phyloP scores from a whole-genome alignment of 2,888 invertebrate species.

The Orgyia antiqua region DNA sequence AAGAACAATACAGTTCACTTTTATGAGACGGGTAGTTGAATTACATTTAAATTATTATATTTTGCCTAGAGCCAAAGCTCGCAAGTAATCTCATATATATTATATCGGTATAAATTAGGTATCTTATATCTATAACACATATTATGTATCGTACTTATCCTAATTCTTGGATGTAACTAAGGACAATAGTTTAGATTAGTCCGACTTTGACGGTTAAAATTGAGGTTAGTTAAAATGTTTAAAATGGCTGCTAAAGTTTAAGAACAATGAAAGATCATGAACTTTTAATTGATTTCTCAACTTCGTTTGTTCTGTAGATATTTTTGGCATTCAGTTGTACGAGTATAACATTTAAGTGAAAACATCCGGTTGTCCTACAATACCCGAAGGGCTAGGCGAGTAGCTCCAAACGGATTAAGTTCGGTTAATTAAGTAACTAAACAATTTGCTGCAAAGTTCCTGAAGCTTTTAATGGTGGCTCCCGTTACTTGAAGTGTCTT shows the following conservation, averaged over 20 bases:
- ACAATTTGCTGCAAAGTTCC: conserved; percentile 17
- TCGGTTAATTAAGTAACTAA: conserved; percentile 22
- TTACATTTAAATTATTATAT: too few relatives aligned
- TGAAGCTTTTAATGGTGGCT: conserved; percentile 13
- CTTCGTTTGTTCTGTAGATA: not conserved
- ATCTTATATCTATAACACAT: too few relatives aligned
- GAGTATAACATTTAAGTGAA: conserved; percentile 1
- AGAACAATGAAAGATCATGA: not conserved
- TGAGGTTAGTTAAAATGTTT: too few relatives aligned
- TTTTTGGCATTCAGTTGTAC: not conserved
- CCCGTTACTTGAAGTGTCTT: conserved; percentile 5
- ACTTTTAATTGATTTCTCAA: not conserved
- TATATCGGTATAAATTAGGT: too few relatives aligned
- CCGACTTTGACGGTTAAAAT: too few relatives aligned
- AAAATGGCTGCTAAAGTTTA: not conserved
- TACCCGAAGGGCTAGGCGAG: not conserved
- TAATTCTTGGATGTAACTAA: too few relatives aligned
- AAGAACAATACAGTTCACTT: too few relatives aligned
- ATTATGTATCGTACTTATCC: too few relatives aligned
- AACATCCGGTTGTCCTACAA: conserved; percentile 1
- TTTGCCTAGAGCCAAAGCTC: too few relatives aligned
- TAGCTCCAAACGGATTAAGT: conserved; percentile 13
- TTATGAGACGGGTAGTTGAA: too few relatives aligned
- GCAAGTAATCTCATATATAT: too few relatives aligned
- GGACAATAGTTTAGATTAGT: too few relatives aligned